Conservation (phyloP, 2,888 invertebrate genomes). For the Pomacea canaliculata region DNA sequence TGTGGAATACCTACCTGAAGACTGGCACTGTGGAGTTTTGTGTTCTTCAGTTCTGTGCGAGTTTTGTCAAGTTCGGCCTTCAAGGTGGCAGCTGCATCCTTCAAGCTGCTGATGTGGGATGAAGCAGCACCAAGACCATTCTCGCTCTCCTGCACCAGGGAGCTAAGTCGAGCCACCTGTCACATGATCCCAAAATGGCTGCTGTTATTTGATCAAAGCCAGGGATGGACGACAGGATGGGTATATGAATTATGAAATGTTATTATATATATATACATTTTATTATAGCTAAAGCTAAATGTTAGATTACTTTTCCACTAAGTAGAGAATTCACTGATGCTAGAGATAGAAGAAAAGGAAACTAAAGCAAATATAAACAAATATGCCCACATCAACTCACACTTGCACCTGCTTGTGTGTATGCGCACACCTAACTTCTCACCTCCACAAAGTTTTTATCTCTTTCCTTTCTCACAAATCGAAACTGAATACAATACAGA, state of each 20-base stretch:
- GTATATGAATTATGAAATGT: too few relatives aligned
- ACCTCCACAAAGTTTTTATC: neutral
- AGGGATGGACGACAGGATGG: too few relatives aligned
- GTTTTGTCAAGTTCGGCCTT: slow-evolving; percentile 62
- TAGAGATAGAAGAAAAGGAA: too few relatives aligned
- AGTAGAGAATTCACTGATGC: too few relatives aligned
- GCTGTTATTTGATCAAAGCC: neutral
- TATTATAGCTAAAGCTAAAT: too few relatives aligned
- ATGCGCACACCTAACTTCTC: neutral
- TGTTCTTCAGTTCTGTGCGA: slow-evolving; percentile 51
- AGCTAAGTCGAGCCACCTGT: slow-evolving; percentile 60
- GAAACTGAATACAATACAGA: too few relatives aligned
- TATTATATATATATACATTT: too few relatives aligned
- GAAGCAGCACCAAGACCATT: slow-evolving; percentile 63
- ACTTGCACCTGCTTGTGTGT: neutral
- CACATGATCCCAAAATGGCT: neutral
- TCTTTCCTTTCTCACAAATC: too few relatives aligned
- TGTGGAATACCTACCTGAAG: slow-evolving; percentile 48
- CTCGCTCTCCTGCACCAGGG: slow-evolving; percentile 59
- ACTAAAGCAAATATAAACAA: neutral
- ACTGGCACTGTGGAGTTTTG: slow-evolving; percentile 46
- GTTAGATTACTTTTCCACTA: too few relatives aligned
- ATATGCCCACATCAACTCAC: neutral
- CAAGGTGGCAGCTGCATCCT: slow-evolving; percentile 53
- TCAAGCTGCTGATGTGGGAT: slow-evolving; percentile 56